phyloP scores from a whole-genome alignment of 1,140 invertebrate genomes.

The Drosophila carrolli region DNA sequence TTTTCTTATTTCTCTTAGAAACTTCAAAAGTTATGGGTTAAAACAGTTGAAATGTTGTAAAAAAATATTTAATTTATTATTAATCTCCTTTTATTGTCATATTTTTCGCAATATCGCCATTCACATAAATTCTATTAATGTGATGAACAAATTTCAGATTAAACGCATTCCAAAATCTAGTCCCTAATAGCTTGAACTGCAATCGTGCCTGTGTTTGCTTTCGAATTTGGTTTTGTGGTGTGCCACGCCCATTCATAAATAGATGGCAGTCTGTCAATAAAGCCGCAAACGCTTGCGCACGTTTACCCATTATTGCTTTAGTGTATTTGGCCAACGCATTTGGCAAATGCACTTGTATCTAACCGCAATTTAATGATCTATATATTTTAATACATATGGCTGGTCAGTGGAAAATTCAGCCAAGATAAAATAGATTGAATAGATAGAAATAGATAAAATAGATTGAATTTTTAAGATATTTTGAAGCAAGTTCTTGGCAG shows the following conservation, averaged over 20 bases:
- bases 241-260: slow-evolving; percentile 40
- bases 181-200: not conserved
- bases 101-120: no score
- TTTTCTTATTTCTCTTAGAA: no score
- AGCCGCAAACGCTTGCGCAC: slow-evolving; percentile 51
- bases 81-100: no score
- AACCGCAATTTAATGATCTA: slow-evolving; percentile 38
- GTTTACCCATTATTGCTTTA: slow-evolving; percentile 37
- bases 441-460: no score
- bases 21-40: no score
- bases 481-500: no score
- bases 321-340: slow-evolving; percentile 17
- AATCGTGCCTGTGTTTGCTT: slow-evolving; percentile 2
- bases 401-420: no score
- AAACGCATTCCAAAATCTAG: not conserved
- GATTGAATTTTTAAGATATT: not conserved
- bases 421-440: no score
- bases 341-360: slow-evolving; percentile 1
- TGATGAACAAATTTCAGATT: not conserved
- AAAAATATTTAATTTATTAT: no score
- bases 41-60: not conserved
- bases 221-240: slow-evolving; percentile 11
- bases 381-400: slow-evolving; percentile 1
- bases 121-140: not conserved
- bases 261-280: slow-evolving; percentile 60